Evolutionary conservation across 23 tunicate genomes (phyloP).

Genomic region (Styela plicata): DNA sequence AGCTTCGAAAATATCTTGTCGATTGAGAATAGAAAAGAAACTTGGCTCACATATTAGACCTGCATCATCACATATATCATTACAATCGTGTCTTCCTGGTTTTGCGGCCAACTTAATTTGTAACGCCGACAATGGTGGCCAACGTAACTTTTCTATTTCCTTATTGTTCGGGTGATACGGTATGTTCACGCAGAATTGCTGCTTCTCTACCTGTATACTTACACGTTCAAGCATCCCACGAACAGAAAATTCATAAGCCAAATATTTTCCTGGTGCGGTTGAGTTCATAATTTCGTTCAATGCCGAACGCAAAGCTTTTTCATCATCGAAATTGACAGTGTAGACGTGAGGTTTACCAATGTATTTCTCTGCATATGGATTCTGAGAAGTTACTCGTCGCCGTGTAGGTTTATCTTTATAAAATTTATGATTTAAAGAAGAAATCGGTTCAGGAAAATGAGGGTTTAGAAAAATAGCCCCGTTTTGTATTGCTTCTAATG

Average conservation of each 20-base stretch:
- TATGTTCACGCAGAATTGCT: constrained; percentile 49
- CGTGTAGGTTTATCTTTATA: constrained; percentile 52
- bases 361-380: constrained; percentile 62
- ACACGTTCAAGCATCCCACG: constrained; percentile 79
- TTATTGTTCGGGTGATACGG: not conserved
- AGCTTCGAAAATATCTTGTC: constrained; percentile 33
- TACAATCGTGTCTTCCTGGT: constrained; percentile 17
- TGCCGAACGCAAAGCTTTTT: constrained; percentile 35
- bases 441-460: constrained; percentile 3
- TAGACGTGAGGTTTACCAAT: constrained; percentile 83
- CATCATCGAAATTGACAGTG: constrained; percentile 46
- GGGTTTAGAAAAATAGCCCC: constrained; percentile 85
- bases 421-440: constrained; percentile 1
- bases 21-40: constrained; percentile 57
- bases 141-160: constrained; percentile 4
- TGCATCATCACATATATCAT: constrained; percentile 30
- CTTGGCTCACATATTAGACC: constrained; percentile 80
- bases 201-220: constrained; percentile 58
- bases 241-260: constrained; percentile 72
- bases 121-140: constrained; percentile 19
- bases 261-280: constrained; percentile 12
- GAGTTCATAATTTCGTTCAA: constrained; percentile 28
- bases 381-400: constrained; percentile 55
- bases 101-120: not conserved
- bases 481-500: constrained; percentile 82